Evolutionary conservation across 2,797 vertebrate genomes (phyloP), one percentile per base, ranked within the genome.

Genomic region (Florisuga fusca): DNA sequence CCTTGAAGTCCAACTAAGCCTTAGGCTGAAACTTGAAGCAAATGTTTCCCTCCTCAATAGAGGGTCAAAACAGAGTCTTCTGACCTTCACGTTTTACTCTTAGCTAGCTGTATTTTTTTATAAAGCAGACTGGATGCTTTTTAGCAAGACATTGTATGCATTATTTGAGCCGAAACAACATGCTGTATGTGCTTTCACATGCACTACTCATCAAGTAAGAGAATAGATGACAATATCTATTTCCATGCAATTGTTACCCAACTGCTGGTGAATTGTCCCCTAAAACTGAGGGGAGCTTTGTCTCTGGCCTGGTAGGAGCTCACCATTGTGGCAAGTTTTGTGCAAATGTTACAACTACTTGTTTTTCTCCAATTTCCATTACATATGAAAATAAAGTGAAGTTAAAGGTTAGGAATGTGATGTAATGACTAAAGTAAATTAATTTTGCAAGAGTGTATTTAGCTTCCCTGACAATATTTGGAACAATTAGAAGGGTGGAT

Each of bases 391-490:
- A 93, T 46, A 82, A 89, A 82, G 23, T 23, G 10, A 94, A 86
- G 55, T 62, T 85, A 85, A 84, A 92, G 80, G 58, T 89, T 89
- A 92, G 81, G 87, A 92, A 89, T 87, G 90, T 73, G 53, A 27
- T 46, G 84, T 51, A 64, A 22, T 78, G 58, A 78, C 29, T 62
- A 5, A 78, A 92, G 51, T 11, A 72, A 53, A 87, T 87, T 46
- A 87, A 45, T 90, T 85, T 64, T 92, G 38, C 48, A 89, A 63
- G 69, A 43, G 36, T 7, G 0, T 69, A 59, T 87, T 93, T 93
- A 81, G 34, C 31, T 83, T 85, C 53, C 73, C 1, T 66, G 91
- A 59, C 20, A 80, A 21, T 48, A 68, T 41, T 48, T 87, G 54
- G 21, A 89, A 45, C 38, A 69, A 59, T 48, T 68, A 45, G 68